A percentile compares a stretch with the other conserved stretches of the same genome.
Evolutionary conservation across 2,797 vertebrate species (phyloP).

Genomic region (Myripristis murdjan): DNA sequence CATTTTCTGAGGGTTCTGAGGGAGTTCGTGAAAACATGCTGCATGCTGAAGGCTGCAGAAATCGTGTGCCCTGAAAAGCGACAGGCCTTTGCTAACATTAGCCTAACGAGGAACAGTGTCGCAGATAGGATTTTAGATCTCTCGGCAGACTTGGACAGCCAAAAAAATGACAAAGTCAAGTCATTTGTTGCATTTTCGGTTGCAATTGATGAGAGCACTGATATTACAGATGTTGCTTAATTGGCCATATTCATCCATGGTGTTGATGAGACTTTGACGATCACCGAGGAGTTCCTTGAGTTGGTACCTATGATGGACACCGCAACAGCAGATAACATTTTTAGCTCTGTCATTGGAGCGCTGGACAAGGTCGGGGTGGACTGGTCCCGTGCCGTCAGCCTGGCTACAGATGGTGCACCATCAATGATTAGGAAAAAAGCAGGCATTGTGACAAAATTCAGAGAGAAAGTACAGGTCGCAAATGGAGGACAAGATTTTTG

Average conservation of each 20-base stretch:
- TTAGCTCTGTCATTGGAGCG: constrained; percentile 18
- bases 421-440: constrained; percentile 9
- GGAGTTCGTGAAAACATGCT: constrained; percentile 36
- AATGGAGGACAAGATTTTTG: constrained; percentile 31
- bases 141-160: neutral
- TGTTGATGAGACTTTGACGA: constrained; percentile 49
- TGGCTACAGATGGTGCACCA: constrained; percentile 29
- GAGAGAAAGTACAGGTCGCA: constrained; percentile 10
- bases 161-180: neutral
- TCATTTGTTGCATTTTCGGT: neutral
- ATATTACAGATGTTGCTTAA: neutral
- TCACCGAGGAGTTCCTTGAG: constrained; percentile 61
- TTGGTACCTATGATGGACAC: constrained; percentile 60
- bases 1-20: constrained; percentile 20
- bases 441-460: too few species aligned
- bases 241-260: constrained; percentile 13
- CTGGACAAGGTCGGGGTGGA: constrained; percentile 3
- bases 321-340: constrained; percentile 48
- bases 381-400: constrained; percentile 24
- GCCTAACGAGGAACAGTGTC: neutral
- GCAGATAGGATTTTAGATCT: constrained; percentile 5
- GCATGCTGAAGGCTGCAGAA: constrained; percentile 43
- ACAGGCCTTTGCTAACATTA: constrained; percentile 17
- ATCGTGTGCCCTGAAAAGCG: constrained; percentile 23
- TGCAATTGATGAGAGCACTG: neutral